Conservation (phyloP, 2,888 invertebrate species). For the Tipula vernalis region DNA sequence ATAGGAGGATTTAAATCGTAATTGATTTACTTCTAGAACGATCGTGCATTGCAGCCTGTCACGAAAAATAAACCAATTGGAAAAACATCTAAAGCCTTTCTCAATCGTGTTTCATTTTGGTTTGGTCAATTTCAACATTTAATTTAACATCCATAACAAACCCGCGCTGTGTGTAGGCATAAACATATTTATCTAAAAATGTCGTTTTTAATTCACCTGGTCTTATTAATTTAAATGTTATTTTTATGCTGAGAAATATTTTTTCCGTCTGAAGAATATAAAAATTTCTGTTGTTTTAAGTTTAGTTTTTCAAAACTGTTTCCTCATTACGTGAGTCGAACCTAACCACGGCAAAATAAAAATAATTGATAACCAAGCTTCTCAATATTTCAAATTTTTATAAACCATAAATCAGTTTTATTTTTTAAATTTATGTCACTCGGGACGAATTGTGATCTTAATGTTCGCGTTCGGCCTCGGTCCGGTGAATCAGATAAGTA, state of each 20-base stretch:
- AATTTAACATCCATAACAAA: not conserved
- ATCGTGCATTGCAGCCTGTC: not conserved
- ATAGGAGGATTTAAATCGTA: no score
- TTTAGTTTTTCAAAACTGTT: no score
- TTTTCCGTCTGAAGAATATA: no score
- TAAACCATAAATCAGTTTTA: not conserved
- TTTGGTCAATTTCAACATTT: not conserved
- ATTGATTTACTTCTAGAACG: no score
- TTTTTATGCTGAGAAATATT: no score
- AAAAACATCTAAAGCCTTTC: not conserved
- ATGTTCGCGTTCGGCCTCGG: not conserved
- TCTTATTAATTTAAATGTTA: not conserved
- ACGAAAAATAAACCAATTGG: not conserved
- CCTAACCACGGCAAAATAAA: no score
- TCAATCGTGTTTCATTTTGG: not conserved
- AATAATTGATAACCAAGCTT: no score
- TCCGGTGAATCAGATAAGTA: not conserved
- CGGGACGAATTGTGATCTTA: not conserved
- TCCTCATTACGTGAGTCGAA: no score
- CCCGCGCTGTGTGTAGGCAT: not conserved
- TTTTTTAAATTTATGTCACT: not conserved
- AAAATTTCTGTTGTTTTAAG: no score
- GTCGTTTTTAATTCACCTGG: not conserved
- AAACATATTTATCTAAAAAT: not conserved
- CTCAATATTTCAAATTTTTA: not conserved